phyloP scores from a whole-genome alignment of 2,797 vertebrate genomes.

The Oceanodroma leucorhoa region DNA sequence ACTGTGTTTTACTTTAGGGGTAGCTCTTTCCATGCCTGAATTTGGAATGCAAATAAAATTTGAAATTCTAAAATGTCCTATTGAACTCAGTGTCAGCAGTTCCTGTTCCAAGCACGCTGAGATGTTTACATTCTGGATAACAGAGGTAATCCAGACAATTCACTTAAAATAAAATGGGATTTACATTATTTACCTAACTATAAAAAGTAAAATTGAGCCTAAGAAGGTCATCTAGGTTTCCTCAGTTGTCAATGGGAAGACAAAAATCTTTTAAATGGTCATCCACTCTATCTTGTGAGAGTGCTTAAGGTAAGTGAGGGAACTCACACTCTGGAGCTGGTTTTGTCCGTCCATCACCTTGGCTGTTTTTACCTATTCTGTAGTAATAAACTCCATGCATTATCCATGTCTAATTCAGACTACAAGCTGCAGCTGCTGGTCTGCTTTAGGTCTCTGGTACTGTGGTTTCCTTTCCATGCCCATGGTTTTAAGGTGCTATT shows the following conservation, averaged over 20 bases:
- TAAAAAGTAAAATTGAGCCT: not conserved
- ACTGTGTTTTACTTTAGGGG: not conserved
- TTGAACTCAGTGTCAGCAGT: not conserved
- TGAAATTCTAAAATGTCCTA: not conserved
- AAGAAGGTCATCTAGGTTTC: not conserved
- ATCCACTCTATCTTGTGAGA: not conserved
- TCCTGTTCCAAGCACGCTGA: not conserved
- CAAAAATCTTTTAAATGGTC: not conserved
- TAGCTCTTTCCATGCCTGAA: not conserved
- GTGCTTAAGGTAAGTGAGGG: not conserved
- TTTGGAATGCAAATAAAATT: not conserved
- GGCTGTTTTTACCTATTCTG: not conserved
- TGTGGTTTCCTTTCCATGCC: not conserved
- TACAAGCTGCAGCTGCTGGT: accelerated
- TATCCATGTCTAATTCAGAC: not conserved
- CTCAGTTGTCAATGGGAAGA: not conserved
- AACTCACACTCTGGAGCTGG: not conserved
- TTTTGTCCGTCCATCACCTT: not conserved
- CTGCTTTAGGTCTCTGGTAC: not conserved
- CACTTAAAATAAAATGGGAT: not conserved
- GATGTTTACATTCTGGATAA: not conserved
- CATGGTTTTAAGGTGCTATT: not conserved
- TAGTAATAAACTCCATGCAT: not conserved
- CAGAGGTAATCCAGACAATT: not conserved
- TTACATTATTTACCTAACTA: not conserved